These are phyloP conservation scores for Harpalus rubripes DNA, from an alignment of 2,888 invertebrate genomes.

Conservation along the genomic window DNA sequence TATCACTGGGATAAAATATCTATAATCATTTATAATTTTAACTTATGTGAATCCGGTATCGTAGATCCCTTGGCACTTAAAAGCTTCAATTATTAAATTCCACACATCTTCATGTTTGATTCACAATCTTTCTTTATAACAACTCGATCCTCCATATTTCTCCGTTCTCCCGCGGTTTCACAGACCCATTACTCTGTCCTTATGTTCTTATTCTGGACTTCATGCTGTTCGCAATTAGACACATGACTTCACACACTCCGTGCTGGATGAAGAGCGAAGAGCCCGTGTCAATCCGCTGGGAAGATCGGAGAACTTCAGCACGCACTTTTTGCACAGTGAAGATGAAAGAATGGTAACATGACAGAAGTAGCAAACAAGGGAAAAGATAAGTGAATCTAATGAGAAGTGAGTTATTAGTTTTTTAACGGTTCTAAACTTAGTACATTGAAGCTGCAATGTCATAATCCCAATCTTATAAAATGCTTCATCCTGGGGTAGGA, in stretches of 20 bases:
- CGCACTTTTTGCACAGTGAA: slow-evolving; percentile 12
- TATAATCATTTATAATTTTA: too few relatives aligned
- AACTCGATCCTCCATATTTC: neutral
- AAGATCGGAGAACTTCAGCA: slow-evolving; percentile 28
- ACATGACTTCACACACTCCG: slow-evolving; percentile 58
- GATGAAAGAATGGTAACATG: too few relatives aligned
- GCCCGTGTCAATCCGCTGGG: slow-evolving; percentile 46
- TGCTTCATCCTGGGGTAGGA: too few relatives aligned
- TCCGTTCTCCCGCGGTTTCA: neutral
- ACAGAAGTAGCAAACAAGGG: slow-evolving; percentile 40
- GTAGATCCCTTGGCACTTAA: too few relatives aligned
- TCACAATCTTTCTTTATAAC: too few relatives aligned
- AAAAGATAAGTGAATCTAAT: neutral
- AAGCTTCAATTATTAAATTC: too few relatives aligned
- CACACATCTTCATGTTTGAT: too few relatives aligned
- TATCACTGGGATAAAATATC: too few relatives aligned
- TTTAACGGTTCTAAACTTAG: too few relatives aligned
- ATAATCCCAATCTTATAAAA: too few relatives aligned
- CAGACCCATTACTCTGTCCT: slow-evolving; percentile 42
- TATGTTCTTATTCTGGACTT: slow-evolving; percentile 48
- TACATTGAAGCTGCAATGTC: too few relatives aligned
- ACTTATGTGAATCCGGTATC: too few relatives aligned
- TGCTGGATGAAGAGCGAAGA: neutral
- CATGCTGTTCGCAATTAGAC: slow-evolving; percentile 63
- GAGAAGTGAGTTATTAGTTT: neutral